Evolutionary conservation across 2,797 vertebrate species (phyloP).

Genomic region (Eidolon dupreanum): DNA sequence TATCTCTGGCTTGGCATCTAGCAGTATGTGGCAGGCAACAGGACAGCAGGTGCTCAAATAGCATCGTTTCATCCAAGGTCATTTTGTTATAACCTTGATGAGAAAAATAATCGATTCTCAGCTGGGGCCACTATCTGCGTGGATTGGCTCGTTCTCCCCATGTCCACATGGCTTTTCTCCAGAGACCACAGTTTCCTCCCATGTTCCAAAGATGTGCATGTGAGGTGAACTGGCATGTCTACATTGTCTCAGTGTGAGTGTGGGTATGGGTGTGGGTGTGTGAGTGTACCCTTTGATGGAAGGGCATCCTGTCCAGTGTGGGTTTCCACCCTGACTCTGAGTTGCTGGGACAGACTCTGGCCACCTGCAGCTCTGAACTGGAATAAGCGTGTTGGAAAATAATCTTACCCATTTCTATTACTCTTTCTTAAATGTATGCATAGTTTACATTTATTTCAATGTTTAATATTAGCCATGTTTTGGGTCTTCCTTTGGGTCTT

Average conservation of each 20-base stretch:
- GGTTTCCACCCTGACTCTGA: background rate
- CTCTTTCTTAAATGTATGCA: background rate
- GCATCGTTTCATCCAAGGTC: background rate
- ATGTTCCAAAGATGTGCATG: background rate
- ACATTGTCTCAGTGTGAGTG: background rate
- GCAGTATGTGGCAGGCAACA: background rate
- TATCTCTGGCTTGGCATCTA: background rate
- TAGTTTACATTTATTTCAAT: background rate
- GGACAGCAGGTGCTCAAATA: background rate
- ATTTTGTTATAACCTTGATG: background rate
- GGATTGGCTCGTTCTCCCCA: background rate
- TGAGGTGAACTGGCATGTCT: too few relatives aligned
- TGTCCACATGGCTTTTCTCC: background rate
- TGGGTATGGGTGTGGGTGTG: too few relatives aligned
- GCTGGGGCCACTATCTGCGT: background rate
- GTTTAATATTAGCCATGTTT: background rate
- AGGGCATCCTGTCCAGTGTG: background rate
- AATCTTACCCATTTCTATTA: background rate
- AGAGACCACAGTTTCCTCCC: background rate
- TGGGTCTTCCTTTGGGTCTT: background rate
- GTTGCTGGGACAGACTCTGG: background rate
- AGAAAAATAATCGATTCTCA: background rate
- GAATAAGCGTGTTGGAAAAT: background rate
- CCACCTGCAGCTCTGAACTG: background rate
- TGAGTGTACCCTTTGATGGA: too few relatives aligned